Percentiles rank a stretch among this genome's conserved stretches.
phyloP scores from a whole-genome alignment of 2,113 vertebrate species.

The Platysternon megacephalum region DNA sequence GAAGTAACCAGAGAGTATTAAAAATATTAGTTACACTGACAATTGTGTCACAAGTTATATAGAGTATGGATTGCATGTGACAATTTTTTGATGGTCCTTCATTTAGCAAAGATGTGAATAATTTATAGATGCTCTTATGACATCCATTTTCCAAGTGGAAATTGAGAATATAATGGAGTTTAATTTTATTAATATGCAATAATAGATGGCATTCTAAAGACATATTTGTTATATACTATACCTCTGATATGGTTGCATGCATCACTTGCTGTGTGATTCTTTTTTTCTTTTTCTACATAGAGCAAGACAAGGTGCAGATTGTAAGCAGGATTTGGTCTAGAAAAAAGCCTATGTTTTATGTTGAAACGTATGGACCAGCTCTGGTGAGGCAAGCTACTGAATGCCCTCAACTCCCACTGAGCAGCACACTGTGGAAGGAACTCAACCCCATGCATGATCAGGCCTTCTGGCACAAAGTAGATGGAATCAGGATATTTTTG shows the following conservation, averaged over 20 bases:
- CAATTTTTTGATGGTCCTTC: slow-evolving; percentile 72
- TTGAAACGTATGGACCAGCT: background rate
- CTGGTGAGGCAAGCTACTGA: background rate
- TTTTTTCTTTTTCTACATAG: background rate
- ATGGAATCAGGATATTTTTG: accelerated
- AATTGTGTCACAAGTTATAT: slow-evolving; percentile 62
- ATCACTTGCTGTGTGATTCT: background rate
- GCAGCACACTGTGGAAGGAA: background rate
- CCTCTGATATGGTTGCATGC: background rate
- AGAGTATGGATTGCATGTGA: slow-evolving; percentile 66
- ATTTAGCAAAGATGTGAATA: slow-evolving; percentile 71
- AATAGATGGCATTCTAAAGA: slow-evolving; percentile 42
- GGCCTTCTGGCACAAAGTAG: background rate
- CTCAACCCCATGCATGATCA: accelerated
- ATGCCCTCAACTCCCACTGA: background rate
- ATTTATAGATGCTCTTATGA: slow-evolving; percentile 65
- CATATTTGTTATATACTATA: background rate
- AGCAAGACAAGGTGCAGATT: background rate
- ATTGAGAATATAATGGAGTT: slow-evolving; percentile 55
- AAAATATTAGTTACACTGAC: slow-evolving; percentile 75
- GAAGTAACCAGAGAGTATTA: slow-evolving; percentile 71
- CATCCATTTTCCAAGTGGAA: slow-evolving; percentile 58
- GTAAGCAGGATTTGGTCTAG: background rate
- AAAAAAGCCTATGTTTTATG: background rate
- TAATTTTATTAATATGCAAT: slow-evolving; percentile 44